Conservation (phyloP, 2,797 vertebrate genomes). For the Carapus acus region DNA sequence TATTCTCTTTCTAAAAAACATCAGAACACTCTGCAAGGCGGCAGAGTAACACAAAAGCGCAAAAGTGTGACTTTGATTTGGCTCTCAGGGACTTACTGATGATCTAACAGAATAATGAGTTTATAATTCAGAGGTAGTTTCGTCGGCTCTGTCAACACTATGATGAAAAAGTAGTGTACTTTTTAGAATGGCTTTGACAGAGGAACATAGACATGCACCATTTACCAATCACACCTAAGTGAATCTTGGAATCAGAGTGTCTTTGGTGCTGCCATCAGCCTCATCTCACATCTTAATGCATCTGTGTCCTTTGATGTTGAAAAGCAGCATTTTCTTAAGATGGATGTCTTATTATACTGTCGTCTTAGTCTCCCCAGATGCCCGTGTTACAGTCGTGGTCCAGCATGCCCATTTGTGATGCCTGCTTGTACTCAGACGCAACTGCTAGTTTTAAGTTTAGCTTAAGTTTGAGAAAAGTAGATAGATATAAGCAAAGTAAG, state of each 20-base stretch:
- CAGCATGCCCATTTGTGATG: too few species aligned
- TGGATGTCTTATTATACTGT: not conserved
- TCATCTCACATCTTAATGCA: conserved; percentile 18
- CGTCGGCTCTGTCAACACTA: conserved; percentile 29
- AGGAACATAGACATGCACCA: conserved; percentile 28
- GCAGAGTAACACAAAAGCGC: conserved; percentile 9
- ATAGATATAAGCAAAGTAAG: too few species aligned
- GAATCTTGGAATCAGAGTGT: conserved; percentile 33
- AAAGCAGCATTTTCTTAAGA: not conserved
- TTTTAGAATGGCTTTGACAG: not conserved
- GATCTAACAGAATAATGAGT: conserved; percentile 16
- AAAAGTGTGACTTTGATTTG: conserved; percentile 19
- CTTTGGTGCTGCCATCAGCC: conserved; percentile 12
- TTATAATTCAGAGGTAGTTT: conserved; percentile 32
- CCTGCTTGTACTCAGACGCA: too few species aligned
- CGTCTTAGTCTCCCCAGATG: not conserved
- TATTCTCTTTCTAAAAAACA: too few species aligned
- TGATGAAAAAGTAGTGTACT: conserved; percentile 20
- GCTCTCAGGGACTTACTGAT: not conserved
- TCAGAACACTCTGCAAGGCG: not conserved
- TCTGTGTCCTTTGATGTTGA: conserved; percentile 27
- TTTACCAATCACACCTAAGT: conserved; percentile 33
- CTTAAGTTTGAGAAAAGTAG: too few species aligned
- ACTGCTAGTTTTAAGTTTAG: too few species aligned
- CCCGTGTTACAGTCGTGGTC: too few species aligned